Evolutionary conservation across 2,113 vertebrate genomes (phyloP).

Genomic region (Gambusia affinis): DNA sequence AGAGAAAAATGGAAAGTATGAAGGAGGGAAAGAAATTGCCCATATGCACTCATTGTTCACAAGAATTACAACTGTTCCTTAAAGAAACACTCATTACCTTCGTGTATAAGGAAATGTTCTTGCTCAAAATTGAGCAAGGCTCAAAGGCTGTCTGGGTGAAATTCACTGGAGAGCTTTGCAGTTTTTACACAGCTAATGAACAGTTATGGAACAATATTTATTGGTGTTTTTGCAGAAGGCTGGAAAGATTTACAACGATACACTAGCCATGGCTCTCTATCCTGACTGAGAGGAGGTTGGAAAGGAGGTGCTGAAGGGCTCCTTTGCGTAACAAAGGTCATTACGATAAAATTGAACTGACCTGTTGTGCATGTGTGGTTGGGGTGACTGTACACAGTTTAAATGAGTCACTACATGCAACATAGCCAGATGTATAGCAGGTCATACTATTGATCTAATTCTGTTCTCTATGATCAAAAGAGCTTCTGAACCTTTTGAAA

Average conservation of each 20-base stretch:
- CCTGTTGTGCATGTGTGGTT: neutral
- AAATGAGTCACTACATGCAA: neutral
- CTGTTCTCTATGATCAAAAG: neutral
- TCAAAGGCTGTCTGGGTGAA: neutral
- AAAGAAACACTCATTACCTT: neutral
- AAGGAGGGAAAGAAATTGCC: neutral
- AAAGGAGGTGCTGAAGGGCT: constrained; percentile 4
- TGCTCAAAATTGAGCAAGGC: constrained; percentile 5
- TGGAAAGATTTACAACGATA: neutral
- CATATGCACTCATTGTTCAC: neutral
- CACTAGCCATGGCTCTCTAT: neutral
- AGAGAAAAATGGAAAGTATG: neutral
- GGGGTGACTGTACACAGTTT: neutral
- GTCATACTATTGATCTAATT: neutral
- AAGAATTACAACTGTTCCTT: neutral
- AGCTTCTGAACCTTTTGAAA: neutral
- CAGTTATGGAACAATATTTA: constrained; percentile 27
- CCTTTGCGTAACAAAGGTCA: constrained; percentile 1
- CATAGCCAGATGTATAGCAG: neutral
- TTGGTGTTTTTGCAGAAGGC: constrained; percentile 28
- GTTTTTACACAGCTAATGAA: constrained; percentile 28
- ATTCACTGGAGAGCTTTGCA: constrained; percentile 18
- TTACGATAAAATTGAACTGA: neutral
- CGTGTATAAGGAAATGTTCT: constrained; percentile 1
- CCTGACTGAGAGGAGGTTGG: neutral